Evolutionary conservation across 2,113 vertebrate species (phyloP).

Genomic region (Ammodramus savannarum): DNA sequence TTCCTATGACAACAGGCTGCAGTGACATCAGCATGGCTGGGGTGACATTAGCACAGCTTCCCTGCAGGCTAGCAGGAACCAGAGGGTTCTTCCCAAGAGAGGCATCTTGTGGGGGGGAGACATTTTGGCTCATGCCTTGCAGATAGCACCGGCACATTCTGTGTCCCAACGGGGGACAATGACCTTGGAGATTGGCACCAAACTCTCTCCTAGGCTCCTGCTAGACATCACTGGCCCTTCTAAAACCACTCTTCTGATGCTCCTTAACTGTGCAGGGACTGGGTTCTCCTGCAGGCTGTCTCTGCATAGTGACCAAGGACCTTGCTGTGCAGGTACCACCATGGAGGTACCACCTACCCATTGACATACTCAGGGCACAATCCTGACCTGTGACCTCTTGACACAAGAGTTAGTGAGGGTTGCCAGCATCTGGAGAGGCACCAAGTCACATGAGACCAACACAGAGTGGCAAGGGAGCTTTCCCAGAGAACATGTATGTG

Average conservation of each 20-base stretch:
- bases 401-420: background rate
- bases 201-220: background rate
- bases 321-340: accelerated
- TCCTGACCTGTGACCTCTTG: background rate
- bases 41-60: background rate
- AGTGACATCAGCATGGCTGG: background rate
- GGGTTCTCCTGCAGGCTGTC: background rate
- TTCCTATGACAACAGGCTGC: slow-evolving; percentile 15
- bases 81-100: background rate
- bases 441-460: background rate
- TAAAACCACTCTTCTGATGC: background rate
- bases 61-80: background rate
- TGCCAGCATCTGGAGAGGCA: background rate
- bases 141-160: background rate
- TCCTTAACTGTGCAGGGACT: background rate
- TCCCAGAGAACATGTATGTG: background rate
- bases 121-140: background rate
- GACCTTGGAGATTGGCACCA: background rate
- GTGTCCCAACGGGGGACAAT: accelerated
- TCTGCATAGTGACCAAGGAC: background rate
- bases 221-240: background rate
- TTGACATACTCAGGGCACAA: accelerated
- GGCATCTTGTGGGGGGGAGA: background rate
- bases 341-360: background rate
- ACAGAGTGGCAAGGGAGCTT: background rate